phyloP scores from a whole-genome alignment of 2,113 vertebrate genomes.

The Corvus moneduloides region DNA sequence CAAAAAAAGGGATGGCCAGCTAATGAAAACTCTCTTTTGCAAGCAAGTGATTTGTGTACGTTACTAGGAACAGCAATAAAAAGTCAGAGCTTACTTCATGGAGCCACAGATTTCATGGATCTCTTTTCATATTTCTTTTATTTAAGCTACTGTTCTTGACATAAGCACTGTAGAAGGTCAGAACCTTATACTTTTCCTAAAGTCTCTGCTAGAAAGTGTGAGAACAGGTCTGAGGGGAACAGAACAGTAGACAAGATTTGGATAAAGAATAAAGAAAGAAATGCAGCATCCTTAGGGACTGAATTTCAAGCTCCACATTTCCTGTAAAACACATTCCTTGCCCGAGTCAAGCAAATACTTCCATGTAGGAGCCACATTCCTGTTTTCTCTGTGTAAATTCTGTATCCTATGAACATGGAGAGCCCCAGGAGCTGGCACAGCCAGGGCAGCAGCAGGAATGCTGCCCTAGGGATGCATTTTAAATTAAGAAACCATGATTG shows the following conservation, averaged over 20 bases:
- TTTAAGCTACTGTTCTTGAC: background rate
- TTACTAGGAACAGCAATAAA: background rate
- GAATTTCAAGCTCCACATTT: background rate
- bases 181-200: background rate
- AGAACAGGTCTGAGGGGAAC: background rate
- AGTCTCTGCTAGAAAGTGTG: background rate
- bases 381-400: background rate
- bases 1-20: background rate
- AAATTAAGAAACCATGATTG: background rate
- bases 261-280: background rate
- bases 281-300: background rate
- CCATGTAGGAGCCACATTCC: background rate
- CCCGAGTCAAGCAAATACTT: background rate
- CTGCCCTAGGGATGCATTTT: background rate
- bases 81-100: background rate
- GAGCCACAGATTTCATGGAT: background rate
- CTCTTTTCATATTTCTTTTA: background rate
- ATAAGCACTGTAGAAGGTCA: background rate
- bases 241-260: background rate
- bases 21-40: background rate
- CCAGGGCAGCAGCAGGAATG: background rate
- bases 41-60: no score
- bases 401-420: accelerated
- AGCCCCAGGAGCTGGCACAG: background rate
- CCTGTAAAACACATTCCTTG: background rate